A percentile compares a stretch with the other conserved stretches of the same genome.
Evolutionary conservation across 1,140 invertebrate genomes (phyloP).

Genomic region (Caenorhabditis inopinata): DNA sequence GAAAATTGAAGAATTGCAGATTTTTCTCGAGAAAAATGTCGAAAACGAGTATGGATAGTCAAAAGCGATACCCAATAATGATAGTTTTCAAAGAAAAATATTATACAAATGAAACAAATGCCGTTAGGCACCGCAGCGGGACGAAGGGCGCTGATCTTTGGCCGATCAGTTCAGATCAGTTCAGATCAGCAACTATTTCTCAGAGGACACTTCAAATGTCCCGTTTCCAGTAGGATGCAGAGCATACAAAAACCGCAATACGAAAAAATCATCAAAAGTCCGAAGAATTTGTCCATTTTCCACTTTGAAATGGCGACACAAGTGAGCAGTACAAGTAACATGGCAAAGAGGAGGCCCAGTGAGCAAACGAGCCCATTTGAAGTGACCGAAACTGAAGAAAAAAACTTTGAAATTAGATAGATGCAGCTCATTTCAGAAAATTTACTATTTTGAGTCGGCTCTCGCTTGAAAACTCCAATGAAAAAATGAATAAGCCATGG

Average conservation of each 20-base stretch:
- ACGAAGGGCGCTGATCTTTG: too few relatives aligned
- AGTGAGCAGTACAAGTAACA: conserved; percentile 90
- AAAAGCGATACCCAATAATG: too few relatives aligned
- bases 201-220: conserved; percentile 76
- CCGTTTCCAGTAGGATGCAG: conserved; percentile 87
- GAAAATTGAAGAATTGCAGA: too few relatives aligned
- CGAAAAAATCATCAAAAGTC: conserved; percentile 87
- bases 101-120: background rate
- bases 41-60: too few relatives aligned
- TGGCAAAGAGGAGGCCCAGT: conserved; percentile 87
- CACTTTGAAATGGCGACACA: conserved; percentile 91
- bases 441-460: conserved; percentile 17
- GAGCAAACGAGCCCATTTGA: conserved; percentile 89
- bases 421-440: background rate
- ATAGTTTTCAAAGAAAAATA: background rate
- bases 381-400: conserved; percentile 48
- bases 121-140: too few relatives aligned
- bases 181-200: conserved; percentile 30
- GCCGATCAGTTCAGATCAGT: background rate
- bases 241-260: conserved; percentile 92
- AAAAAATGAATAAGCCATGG: conserved; percentile 90
- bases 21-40: too few relatives aligned
- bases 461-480: conserved; percentile 48
- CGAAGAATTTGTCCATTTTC: conserved; percentile 92
- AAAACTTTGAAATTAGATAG: background rate